phyloP scores from a whole-genome alignment of 2,797 vertebrate genomes.

The Centropyge bicolor region DNA sequence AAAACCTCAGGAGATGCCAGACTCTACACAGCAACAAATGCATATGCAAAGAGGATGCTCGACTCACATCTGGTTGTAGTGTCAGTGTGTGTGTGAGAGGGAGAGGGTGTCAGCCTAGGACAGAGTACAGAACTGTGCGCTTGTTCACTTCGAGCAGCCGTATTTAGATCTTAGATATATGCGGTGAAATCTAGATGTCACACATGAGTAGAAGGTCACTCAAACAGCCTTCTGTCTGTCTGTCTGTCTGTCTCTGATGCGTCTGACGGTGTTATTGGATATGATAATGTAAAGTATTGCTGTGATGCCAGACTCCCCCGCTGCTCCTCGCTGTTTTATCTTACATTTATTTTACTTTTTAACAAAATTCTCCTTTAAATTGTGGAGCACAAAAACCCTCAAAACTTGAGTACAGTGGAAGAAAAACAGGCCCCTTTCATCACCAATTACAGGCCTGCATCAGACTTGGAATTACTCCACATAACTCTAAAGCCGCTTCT shows the following conservation, averaged over 20 bases:
- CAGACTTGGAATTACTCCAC: slow-evolving; percentile 20
- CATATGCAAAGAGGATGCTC: slow-evolving; percentile 39
- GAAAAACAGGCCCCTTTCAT: slow-evolving; percentile 24
- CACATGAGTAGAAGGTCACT: neutral
- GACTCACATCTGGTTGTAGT: slow-evolving; percentile 31
- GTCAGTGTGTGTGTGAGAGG: neutral
- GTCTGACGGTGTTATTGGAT: neutral
- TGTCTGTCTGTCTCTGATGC: neutral
- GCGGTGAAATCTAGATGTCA: slow-evolving; percentile 1
- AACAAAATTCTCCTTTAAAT: slow-evolving; percentile 5
- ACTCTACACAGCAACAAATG: slow-evolving; percentile 33
- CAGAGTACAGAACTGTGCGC: neutral
- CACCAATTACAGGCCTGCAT: slow-evolving; percentile 24
- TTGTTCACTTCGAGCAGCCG: neutral
- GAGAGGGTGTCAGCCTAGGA: slow-evolving; percentile 1
- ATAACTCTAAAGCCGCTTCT: slow-evolving; percentile 28
- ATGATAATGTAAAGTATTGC: neutral
- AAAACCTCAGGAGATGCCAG: slow-evolving; percentile 36
- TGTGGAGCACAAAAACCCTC: neutral
- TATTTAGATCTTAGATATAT: slow-evolving; percentile 2
- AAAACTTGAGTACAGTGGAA: slow-evolving; percentile 3
- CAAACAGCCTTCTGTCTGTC: neutral
- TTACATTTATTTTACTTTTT: neutral
- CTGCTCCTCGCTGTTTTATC: neutral
- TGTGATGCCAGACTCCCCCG: neutral